Conservation (phyloP, 2,888 invertebrate species). For the Scaeva pyrastri region DNA sequence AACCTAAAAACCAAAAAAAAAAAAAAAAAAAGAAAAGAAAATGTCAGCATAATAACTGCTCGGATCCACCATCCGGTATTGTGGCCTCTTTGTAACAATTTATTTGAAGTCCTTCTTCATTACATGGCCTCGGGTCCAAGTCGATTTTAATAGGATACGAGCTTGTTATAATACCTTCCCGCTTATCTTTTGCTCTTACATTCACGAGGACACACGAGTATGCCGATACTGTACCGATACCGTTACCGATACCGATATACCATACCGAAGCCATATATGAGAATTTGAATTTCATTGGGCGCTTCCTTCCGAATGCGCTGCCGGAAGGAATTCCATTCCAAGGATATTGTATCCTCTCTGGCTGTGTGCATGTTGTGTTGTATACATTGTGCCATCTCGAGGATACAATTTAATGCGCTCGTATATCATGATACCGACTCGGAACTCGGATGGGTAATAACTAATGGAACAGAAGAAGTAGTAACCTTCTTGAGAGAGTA, state of each 20-base stretch:
- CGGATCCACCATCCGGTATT: slow-evolving; percentile 5
- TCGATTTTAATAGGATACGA: slow-evolving; percentile 69
- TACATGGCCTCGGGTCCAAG: slow-evolving; percentile 52
- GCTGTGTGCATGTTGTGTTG: not conserved
- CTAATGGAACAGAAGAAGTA: slow-evolving; percentile 61
- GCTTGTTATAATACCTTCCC: slow-evolving; percentile 44
- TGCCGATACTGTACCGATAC: not conserved
- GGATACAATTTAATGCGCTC: slow-evolving; percentile 72
- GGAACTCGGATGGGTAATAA: slow-evolving; percentile 53
- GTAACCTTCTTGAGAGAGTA: slow-evolving; percentile 5
- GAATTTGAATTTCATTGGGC: slow-evolving; percentile 49
- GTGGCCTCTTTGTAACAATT: slow-evolving; percentile 43
- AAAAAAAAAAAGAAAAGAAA: slow-evolving; percentile 1
- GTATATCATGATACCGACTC: slow-evolving; percentile 70
- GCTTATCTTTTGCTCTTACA: slow-evolving; percentile 23
- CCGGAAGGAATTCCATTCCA: slow-evolving; percentile 63
- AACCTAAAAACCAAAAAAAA: slow-evolving; percentile 11
- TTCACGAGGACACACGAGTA: no score
- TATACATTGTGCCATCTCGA: slow-evolving; percentile 54
- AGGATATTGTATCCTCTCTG: slow-evolving; percentile 44
- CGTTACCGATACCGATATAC: not conserved
- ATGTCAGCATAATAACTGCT: slow-evolving; percentile 8
- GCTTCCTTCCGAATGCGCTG: slow-evolving; percentile 53
- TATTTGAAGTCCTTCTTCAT: slow-evolving; percentile 63
- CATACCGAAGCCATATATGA: not conserved